phyloP scores from a whole-genome alignment of 2,888 invertebrate species.

The Pycnomerus fuliginosus region DNA sequence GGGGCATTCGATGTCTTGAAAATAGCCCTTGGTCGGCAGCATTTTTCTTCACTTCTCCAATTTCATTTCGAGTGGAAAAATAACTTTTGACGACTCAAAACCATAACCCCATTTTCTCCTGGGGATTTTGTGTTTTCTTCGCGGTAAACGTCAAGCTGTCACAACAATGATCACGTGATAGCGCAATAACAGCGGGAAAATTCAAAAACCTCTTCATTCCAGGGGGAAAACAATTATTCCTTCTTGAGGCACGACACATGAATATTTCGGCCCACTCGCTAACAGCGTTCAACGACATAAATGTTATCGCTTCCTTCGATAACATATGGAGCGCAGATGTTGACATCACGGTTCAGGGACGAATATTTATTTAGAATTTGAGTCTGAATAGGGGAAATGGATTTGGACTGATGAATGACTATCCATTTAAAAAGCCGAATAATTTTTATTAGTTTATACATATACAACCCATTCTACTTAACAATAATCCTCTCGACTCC shows the following conservation, averaged over 20 bases:
- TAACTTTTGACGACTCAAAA: conserved; percentile 6
- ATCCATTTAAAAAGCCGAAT: too few species aligned
- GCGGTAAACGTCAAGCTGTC: conserved; percentile 7
- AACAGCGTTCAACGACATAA: background rate
- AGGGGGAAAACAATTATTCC: too few species aligned
- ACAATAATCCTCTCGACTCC: too few species aligned
- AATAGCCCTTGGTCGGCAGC: conserved; percentile 89
- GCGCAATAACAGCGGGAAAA: conserved; percentile 5
- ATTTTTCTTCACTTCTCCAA: conserved; percentile 55
- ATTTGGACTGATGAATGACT: too few species aligned
- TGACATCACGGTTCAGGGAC: conserved; percentile 24
- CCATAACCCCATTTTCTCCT: conserved; percentile 20
- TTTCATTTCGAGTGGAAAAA: conserved; percentile 19
- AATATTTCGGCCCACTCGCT: too few species aligned
- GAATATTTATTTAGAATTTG: too few species aligned
- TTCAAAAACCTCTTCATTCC: conserved; percentile 1
- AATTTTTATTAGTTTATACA: too few species aligned
- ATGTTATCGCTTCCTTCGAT: conserved; percentile 7
- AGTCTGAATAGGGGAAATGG: too few species aligned
- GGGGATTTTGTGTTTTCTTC: conserved; percentile 8
- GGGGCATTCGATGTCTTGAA: conserved; percentile 82
- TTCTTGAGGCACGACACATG: too few species aligned
- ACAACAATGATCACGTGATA: conserved; percentile 12
- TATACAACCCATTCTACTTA: too few species aligned
- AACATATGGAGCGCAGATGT: conserved; percentile 22